Conservation (phyloP, 2,113 vertebrate genomes). For the Rhynchopsitta pachyrhyncha region DNA sequence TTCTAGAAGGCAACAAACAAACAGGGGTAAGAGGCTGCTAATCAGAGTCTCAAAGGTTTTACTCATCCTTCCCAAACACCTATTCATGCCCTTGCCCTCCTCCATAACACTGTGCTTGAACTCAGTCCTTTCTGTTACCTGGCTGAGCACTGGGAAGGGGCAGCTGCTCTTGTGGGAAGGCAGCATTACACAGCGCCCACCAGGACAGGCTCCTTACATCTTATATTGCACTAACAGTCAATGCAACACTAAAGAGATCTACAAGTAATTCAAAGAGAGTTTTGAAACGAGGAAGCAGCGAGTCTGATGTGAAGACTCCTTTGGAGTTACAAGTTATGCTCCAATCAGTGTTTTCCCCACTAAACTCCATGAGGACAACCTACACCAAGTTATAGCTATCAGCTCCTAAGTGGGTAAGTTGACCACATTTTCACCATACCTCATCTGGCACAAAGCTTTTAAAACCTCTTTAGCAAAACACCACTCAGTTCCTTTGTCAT, state of each 20-base stretch:
- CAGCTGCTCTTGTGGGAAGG: neutral
- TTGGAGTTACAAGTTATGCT: neutral
- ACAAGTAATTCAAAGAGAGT: neutral
- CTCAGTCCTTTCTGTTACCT: neutral
- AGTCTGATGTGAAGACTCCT: neutral
- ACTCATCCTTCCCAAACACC: neutral
- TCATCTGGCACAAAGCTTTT: neutral
- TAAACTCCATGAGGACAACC: neutral
- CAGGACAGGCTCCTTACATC: neutral
- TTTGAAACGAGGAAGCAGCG: neutral
- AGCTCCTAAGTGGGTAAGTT: fast-evolving
- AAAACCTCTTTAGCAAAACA: neutral
- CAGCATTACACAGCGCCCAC: neutral
- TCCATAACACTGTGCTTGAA: neutral
- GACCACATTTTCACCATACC: neutral
- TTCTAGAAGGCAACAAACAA: neutral
- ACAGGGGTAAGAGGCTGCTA: neutral
- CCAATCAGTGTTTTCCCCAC: no score
- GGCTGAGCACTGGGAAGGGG: neutral
- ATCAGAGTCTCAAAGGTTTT: neutral
- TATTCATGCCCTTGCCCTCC: neutral
- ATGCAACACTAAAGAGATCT: fast-evolving
- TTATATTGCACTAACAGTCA: neutral
- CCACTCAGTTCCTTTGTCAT: neutral
- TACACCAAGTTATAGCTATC: neutral